Evolutionary conservation across 1,140 invertebrate genomes (phyloP), one percentile per base, ranked within the genome.

Genomic region (Forficula auricularia): DNA sequence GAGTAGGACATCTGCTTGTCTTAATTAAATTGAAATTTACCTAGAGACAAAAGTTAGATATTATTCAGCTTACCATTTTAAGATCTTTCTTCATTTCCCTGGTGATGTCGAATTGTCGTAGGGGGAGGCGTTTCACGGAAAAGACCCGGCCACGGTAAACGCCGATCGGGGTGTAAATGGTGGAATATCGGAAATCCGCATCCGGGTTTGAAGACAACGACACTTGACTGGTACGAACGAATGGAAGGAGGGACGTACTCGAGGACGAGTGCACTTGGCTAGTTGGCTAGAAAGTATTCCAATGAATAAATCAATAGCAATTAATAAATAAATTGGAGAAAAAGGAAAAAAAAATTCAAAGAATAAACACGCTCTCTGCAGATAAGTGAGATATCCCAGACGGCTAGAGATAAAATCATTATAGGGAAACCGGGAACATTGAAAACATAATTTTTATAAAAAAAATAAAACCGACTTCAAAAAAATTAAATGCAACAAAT

Each of bases 41-140:
- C 10, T 18, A 40, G 39, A 30, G 8, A 40, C 4, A 19, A 45
- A 32, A 34, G 15, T 27, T 44, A 6, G 10, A 27, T 27, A 27
- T 27, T 27, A 27, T 10, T 6, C 22, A 6, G 59, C 66, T 71
- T 59, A 84, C 84, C 60, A 85, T 71, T 74, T 95, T 95, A 36
- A 97, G 70, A 66, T 97, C 88, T 55, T 90, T 91, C 58, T 95
- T 94, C 70, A 94, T 89, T 52, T 81, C 78, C 36, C 89, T 65
- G 0, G 76, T 90, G 8, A 95, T 82, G 52, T 95, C 90, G 15
- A 92, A 78, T 27, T 79, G 77, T 60, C 85, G 85, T 55, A 85
- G 82, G 40, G 77, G 67, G 1, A 92, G 70, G 40, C 77, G 75
- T 53, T 92, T 92, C 9, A 96, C 74, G 0, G 90, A 86, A 27